Conservation (phyloP, 2,888 invertebrate genomes). For the Diarsia rubi region DNA sequence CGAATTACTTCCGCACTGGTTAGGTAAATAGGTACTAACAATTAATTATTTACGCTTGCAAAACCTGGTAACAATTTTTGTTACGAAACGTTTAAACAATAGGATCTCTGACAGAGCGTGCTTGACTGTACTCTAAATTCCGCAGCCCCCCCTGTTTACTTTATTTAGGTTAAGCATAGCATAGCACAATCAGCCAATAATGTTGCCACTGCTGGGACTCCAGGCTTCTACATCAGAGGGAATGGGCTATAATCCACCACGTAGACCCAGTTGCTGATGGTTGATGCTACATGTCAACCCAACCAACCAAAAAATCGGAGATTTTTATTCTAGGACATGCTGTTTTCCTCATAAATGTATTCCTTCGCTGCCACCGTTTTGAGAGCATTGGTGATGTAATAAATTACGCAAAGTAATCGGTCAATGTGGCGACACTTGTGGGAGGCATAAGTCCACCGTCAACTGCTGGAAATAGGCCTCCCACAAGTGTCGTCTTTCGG, state of each 20-base stretch:
- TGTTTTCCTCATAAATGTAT: too few species aligned
- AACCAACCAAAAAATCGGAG: too few species aligned
- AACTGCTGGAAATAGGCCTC: too few species aligned
- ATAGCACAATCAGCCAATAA: too few species aligned
- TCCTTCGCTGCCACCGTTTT: too few species aligned
- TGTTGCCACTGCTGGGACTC: not conserved
- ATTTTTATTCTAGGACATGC: too few species aligned
- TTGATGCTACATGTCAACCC: not conserved
- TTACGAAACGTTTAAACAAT: not conserved
- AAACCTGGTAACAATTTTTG: not conserved
- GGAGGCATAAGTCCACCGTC: too few species aligned
- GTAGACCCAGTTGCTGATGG: not conserved
- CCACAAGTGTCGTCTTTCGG: too few species aligned
- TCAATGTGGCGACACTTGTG: too few species aligned
- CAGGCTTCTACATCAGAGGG: not conserved
- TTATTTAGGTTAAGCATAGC: conserved; percentile 45
- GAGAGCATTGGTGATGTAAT: too few species aligned
- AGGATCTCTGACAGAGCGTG: conserved; percentile 28
- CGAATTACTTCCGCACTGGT: not conserved
- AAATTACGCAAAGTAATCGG: too few species aligned
- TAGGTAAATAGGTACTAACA: too few species aligned
- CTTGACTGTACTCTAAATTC: conserved; percentile 21
- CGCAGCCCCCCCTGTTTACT: conserved; percentile 8
- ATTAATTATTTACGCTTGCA: conserved; percentile 13
- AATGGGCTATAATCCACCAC: not conserved